Percentiles rank a stretch among this genome's conserved stretches.
phyloP scores from a whole-genome alignment of 2,113 vertebrate genomes.

The Hirundichthys speculiger region DNA sequence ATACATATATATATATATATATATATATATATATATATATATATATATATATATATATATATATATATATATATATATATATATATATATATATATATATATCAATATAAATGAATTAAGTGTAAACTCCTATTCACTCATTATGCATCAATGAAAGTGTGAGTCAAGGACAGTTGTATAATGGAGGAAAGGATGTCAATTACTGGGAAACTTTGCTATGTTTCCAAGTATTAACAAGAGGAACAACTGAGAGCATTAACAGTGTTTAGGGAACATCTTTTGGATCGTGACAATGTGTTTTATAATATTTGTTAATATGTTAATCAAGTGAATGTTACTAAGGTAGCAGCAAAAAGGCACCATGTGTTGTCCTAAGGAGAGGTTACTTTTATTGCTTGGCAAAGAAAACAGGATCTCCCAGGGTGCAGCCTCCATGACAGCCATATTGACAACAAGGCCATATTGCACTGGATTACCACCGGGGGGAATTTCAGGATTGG shows the following conservation, averaged over 20 bases:
- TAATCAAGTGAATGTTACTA: constrained; percentile 7
- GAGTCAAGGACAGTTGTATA: neutral
- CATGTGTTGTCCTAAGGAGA: constrained; percentile 4
- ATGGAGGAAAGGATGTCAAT: neutral
- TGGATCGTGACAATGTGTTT: constrained; percentile 36
- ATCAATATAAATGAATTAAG: neutral
- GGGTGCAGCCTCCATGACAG: neutral
- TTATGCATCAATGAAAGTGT: neutral
- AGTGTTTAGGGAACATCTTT: constrained; percentile 1
- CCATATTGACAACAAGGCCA: neutral
- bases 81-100: neutral
- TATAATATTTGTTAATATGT: constrained; percentile 60
- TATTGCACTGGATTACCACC: neutral
- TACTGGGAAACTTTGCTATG: constrained; percentile 44
- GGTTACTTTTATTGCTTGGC: neutral
- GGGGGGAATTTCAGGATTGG: neutral
- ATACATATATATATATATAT: neutral
- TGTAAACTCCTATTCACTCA: neutral
- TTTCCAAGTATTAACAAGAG: constrained; percentile 47
- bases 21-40: too few relatives aligned
- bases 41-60: too few relatives aligned
- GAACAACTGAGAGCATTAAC: constrained; percentile 25
- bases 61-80: too few relatives aligned
- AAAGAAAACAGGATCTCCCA: neutral
- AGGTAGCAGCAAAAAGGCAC: constrained; percentile 9